Conservation (phyloP, 2,888 invertebrate species). For the Caenorhabditis afra region DNA sequence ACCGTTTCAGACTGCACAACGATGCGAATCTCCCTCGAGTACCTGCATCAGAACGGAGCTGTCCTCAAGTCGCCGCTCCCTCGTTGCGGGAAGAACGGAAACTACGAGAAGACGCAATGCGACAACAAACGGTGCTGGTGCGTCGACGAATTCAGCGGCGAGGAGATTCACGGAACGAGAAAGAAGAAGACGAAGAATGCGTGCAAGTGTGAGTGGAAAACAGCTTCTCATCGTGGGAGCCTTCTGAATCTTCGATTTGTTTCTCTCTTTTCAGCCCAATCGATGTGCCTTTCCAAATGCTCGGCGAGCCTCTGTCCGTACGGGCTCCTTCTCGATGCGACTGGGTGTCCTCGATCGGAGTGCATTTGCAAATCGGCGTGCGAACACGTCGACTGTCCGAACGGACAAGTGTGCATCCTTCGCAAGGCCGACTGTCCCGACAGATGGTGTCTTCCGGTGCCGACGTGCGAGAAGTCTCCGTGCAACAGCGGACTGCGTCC, state of each 20-base stretch:
- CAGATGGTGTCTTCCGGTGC: constrained; percentile 70
- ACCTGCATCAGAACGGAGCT: constrained; percentile 57
- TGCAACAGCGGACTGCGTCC: constrained; percentile 60
- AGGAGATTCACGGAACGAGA: constrained; percentile 73
- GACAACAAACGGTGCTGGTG: constrained; percentile 68
- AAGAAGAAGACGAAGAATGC: constrained; percentile 54
- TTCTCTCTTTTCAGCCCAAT: constrained; percentile 40
- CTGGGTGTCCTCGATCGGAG: constrained; percentile 64
- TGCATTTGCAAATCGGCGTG: constrained; percentile 67
- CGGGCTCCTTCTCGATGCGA: constrained; percentile 60
- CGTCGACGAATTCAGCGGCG: constrained; percentile 67
- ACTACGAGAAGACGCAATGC: constrained; percentile 56
- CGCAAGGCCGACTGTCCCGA: constrained; percentile 62
- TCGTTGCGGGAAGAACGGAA: constrained; percentile 48
- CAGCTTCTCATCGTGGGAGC: constrained; percentile 37
- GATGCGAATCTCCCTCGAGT: constrained; percentile 46
- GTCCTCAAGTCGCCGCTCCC: constrained; percentile 51
- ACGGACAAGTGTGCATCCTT: constrained; percentile 66
- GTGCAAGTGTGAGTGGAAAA: constrained; percentile 53
- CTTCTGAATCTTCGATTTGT: background rate
- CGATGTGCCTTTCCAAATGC: constrained; percentile 57
- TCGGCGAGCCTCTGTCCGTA: constrained; percentile 56
- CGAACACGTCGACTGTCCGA: constrained; percentile 59
- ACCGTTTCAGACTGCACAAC: constrained; percentile 59
- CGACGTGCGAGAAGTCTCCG: constrained; percentile 65